Evolutionary conservation across 2,797 vertebrate genomes (phyloP), one percentile per base, ranked within the genome.

Genomic region (Poliocrania exsul): DNA sequence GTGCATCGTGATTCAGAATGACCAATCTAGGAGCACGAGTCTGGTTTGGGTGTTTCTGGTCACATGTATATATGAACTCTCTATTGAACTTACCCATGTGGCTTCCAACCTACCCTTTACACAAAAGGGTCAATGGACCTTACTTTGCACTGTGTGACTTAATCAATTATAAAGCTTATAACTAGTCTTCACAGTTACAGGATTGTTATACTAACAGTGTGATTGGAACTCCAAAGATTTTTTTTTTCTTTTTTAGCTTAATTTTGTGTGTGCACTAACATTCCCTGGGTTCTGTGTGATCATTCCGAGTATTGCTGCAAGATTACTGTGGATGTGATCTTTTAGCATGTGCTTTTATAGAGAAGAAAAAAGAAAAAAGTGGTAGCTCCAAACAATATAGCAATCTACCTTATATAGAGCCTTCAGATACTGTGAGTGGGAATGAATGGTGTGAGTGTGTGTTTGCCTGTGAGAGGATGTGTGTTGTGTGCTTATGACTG

Each of bases 1-100:
- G 98, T 99, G 91, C 99, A 99, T 97, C 98, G 99, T 96, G 99
- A 99, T 98, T 99, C 99, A 61, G 99, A 99, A 98, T 99, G 98
- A 99, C 97, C 96, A 95, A 81, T 95, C 92, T 96, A 97, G 97
- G 96, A 98, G 98, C 98, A 98, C 98, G 97, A 97, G 89, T 97
- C 89, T 93, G 93, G 83, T 97, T 97, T 97, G 97, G 96, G 90
- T 98, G 96, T 98, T 98, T 96, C 97, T 98, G 90, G 88, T 98
- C 97, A 98, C 96, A 23, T 98, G 95, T 98, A 97, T 96, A 98
- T 97, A 98, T 24, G 96, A 97, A 97, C 97, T 98, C 58, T 97
- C 86, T 97, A 97, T 98, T 97, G 96, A 97, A 98, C 96, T 98
- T 97, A 97, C 95, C 96, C 97, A 93, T 84, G 91, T 98, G 98